Conservation (phyloP, 1,140 invertebrate genomes). For the Pseudachorutes palmiensis region DNA sequence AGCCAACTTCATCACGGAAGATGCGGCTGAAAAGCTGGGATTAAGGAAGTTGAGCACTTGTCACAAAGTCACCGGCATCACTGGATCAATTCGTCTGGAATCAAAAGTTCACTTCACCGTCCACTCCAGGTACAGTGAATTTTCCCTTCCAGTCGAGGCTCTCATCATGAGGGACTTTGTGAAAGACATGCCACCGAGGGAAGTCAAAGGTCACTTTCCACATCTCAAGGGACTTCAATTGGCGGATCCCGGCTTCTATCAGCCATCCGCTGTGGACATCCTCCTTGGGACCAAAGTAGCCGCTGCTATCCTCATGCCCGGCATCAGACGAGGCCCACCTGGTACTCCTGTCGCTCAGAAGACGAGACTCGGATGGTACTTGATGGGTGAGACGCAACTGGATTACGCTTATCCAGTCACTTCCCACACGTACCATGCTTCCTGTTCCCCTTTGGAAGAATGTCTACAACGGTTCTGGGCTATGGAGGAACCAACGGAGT, state of each 20-base stretch:
- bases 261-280: not conserved
- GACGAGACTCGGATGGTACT: conserved; percentile 4
- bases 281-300: not conserved
- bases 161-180: not conserved
- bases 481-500: not conserved
- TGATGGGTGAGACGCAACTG: not conserved
- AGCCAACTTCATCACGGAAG: conserved; percentile 3
- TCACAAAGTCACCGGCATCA: not conserved
- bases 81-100: not conserved
- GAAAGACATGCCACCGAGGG: not conserved
- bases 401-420: not conserved
- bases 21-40: not conserved
- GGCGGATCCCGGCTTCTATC: not conserved
- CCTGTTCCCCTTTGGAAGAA: not conserved
- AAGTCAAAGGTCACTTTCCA: not conserved
- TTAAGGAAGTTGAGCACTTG: not conserved
- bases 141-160: not conserved
- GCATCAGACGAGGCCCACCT: not conserved
- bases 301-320: not conserved
- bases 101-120: not conserved
- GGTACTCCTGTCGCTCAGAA: conserved; percentile 2
- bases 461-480: conserved; percentile 10
- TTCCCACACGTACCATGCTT: not conserved
- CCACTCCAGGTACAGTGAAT: not conserved
- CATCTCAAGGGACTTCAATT: not conserved